Evolutionary conservation across 2,888 invertebrate species (phyloP), one percentile per base, ranked within the genome.

Genomic region (Liopterus haemorrhoidalis): DNA sequence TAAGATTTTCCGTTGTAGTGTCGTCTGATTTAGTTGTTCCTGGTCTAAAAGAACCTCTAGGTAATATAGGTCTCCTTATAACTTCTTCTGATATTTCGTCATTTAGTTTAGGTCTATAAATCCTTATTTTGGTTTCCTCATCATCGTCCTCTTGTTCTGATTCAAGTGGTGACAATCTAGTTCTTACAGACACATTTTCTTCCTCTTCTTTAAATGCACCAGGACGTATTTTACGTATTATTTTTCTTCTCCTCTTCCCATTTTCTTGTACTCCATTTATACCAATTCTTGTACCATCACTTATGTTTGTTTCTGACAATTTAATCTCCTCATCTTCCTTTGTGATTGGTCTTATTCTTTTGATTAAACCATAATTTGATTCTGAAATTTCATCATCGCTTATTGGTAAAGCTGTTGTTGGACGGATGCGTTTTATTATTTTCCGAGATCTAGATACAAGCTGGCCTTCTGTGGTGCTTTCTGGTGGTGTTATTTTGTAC

Each of bases 291-390:
- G 62, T 68, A 44, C 62, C 65, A 58, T 69, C 68, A 41, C 66
- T 55, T 19, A 68, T 67, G 49, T 65, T 69, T 14, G 66, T 66
- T 53, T 68, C 68, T 0, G 69, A 69, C 24, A 69, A 54, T 52
- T 67, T 68, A 39, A 69, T 68, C 46, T 68, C 66, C 54, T 69
- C 69, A 20, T 60, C 66, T 52, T 68, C 67, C 28, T 59, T 58
- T 8, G 24, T 25, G 24, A 38, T 12, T 5, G 44, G 44, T 5
- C 43, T 30, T 24, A 38, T 48, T 25, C 38, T 4, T 46, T 43
- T 38, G 12, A 31, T 32, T 22, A 33, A 41, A 19, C 40, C 28
- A 8, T 41, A 21, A 22, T 39, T 41, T 31, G 37, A 19, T 40
- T 43, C 40, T 30, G 27, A 39, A 12, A 18, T 18, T 9, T 36